phyloP scores from a whole-genome alignment of 2,888 invertebrate species.

The Drosophila anceps region DNA sequence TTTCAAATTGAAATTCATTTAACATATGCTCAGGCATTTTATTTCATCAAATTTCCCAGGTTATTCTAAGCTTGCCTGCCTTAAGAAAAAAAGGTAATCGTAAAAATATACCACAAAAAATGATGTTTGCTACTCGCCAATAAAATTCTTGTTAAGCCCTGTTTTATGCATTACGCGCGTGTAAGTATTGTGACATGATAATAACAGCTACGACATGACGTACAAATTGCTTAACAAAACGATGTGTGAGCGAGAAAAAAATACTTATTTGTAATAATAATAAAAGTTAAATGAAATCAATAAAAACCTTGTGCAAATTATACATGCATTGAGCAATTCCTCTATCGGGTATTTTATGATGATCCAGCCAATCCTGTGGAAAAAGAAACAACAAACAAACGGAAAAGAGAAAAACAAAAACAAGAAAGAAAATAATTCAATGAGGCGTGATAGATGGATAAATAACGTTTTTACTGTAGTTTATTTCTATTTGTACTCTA shows the following conservation, averaged over 20 bases:
- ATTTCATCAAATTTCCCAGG: constrained; percentile 2
- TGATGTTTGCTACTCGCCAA: background rate
- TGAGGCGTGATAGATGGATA: constrained; percentile 67
- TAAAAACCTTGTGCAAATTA: constrained; percentile 85
- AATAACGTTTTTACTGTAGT: constrained; percentile 33
- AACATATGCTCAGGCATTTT: constrained; percentile 1
- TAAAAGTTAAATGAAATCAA: constrained; percentile 55
- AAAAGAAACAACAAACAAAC: constrained; percentile 67
- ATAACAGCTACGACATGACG: constrained; percentile 4
- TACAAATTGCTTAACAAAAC: background rate
- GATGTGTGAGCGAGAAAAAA: background rate
- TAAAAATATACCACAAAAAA: background rate
- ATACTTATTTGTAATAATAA: constrained; percentile 30
- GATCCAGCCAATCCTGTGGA: constrained; percentile 86
- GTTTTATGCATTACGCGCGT: constrained; percentile 4
- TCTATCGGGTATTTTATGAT: constrained; percentile 85
- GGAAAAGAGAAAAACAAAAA: constrained; percentile 35
- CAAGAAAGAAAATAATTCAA: constrained; percentile 59
- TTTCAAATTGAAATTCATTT: background rate
- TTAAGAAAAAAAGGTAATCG: too few relatives aligned
- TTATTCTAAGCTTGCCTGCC: too few relatives aligned
- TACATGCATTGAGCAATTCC: constrained; percentile 86
- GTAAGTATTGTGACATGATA: constrained; percentile 15
- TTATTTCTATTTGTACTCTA: constrained; percentile 6
- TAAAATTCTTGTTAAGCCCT: background rate